Base-by-base conservation (phyloP, 2,797 vertebrate species). In the Micromesistius poutassou region DNA sequence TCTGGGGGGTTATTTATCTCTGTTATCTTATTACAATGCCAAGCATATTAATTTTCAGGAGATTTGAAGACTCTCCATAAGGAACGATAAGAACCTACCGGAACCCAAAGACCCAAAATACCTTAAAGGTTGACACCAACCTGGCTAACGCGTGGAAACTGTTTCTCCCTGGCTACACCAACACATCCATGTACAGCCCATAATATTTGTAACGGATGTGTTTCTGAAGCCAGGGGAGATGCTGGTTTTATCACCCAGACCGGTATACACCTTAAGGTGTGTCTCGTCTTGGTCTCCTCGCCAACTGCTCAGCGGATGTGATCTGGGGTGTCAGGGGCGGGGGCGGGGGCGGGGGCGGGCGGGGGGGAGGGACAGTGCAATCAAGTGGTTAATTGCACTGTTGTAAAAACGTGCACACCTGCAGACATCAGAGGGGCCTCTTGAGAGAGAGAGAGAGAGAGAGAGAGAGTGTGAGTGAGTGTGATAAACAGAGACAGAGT, bases 331-430 rank as follows among this genome's bases (percentile, higher is more conserved):
- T 73, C 78, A 14, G 75, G n/a, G 30, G 28, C 33, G 71, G 73
- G 40, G 74, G 46, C 74, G 19, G 25, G 76, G 30, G 28, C 33
- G 71, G 73, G 40, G 74, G 46, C 74, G 19, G 25, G 76, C 55
- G 40, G 30, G 30, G 35, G 70, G 38, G 38, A 1, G 33, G 33
- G 33, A 6, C 38, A 10, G 38, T 42, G 76, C 33, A 35, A 35
- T 82, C 78, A 85, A 84, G 86, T 7, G 6, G 30, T 77, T 78
- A 16, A 78, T 75, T 40, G 70, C 71, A 46, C 36, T 55, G 62
- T 81, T 68, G 55, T 88, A 87, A 87, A 87, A 50, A 50, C 46
- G 1, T 5, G 70, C n/a, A 76, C 70, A 85, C 84, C 84, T 85
- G 86, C 84, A 79, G 30, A 62, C 33, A 55, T 74, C 73, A 74